Evolutionary conservation across 2,888 invertebrate genomes (phyloP).

Genomic region (Apamea monoglypha): DNA sequence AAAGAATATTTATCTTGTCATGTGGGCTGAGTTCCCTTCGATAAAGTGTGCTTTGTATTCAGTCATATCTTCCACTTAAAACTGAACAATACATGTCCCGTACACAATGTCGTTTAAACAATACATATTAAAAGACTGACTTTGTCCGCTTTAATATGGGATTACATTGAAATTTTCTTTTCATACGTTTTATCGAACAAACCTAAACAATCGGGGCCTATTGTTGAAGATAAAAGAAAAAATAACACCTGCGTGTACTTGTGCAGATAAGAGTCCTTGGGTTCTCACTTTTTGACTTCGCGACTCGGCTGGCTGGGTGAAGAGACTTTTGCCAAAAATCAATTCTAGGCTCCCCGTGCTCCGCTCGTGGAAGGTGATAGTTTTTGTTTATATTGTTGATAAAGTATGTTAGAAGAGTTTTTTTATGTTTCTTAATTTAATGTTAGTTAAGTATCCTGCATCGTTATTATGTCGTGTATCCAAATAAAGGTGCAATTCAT

Average conservation of each 20-base stretch:
- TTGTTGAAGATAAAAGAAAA: conserved; percentile 37
- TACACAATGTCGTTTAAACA: conserved; percentile 33
- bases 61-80: neutral
- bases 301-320: neutral
- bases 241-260: neutral
- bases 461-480: no score
- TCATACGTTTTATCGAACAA: conserved; percentile 25
- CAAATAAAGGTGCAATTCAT: no score
- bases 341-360: neutral
- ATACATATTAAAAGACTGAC: conserved; percentile 12
- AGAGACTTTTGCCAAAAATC: neutral
- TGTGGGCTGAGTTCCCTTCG: neutral
- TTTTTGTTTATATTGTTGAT: neutral
- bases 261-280: neutral
- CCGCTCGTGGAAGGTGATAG: neutral
- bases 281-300: neutral
- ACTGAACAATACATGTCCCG: neutral
- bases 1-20: neutral
- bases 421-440: neutral
- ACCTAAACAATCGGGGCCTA: neutral
- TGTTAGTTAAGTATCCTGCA: no score
- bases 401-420: no score
- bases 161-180: conserved; percentile 41
- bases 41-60: conserved; percentile 4
- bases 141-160: conserved; percentile 22